A percentile compares a stretch with the other conserved stretches of the same genome.
Evolutionary conservation across 2,113 vertebrate species (phyloP).

Genomic region (Dermatemys mawii): DNA sequence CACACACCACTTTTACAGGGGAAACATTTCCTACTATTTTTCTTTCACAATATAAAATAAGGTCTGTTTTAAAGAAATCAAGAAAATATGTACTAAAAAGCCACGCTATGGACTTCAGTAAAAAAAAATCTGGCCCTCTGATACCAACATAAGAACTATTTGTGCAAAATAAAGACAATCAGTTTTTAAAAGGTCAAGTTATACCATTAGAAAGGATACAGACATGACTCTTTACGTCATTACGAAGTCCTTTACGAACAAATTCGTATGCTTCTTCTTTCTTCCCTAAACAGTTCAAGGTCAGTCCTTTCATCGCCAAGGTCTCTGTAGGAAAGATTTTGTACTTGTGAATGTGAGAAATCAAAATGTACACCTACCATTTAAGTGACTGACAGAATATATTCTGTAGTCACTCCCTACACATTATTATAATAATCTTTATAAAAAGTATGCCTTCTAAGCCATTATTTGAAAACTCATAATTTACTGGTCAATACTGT

Average conservation of each 20-base stretch:
- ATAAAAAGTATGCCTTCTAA: background rate
- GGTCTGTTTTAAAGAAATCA: background rate
- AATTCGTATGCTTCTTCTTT: slow-evolving; percentile 85
- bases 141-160: background rate
- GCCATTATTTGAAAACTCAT: background rate
- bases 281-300: slow-evolving; percentile 84
- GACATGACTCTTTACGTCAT: slow-evolving; percentile 85
- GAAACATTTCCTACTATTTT: background rate
- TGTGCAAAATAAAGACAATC: background rate
- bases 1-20: background rate
- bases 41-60: background rate
- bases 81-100: background rate
- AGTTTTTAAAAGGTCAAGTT: background rate
- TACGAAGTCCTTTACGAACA: slow-evolving; percentile 83
- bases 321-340: slow-evolving; percentile 79
- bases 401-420: background rate
- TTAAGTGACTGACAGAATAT: background rate
- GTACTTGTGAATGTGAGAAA: slow-evolving; percentile 14
- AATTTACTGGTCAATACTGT: background rate
- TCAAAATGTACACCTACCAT: background rate
- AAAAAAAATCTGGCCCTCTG: background rate
- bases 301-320: slow-evolving; percentile 85
- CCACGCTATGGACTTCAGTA: background rate
- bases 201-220: slow-evolving; percentile 80
- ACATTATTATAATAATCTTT: background rate